Conservation (phyloP, 2,113 vertebrate species). For the Caranx melampygus region DNA sequence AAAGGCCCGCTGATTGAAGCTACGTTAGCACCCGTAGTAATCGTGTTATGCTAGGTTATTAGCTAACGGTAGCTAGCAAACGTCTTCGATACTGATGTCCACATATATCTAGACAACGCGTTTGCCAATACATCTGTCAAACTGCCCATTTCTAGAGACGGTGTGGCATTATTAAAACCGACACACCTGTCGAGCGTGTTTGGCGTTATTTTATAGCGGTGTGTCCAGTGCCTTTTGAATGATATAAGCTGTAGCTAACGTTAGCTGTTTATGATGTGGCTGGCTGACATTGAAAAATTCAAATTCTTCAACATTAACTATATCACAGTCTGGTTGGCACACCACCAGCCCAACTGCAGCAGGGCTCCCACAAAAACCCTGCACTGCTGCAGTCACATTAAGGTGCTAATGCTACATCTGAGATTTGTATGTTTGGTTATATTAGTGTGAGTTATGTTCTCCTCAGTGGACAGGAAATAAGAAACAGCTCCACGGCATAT, state of each 20-base stretch:
- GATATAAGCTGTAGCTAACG: conserved; percentile 55
- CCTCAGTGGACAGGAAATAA: neutral
- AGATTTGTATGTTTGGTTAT: neutral
- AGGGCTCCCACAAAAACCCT: too few relatives aligned
- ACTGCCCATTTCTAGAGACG: too few relatives aligned
- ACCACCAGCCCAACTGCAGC: neutral
- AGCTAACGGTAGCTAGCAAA: conserved; percentile 37
- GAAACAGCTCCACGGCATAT: neutral
- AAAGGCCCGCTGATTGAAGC: conserved; percentile 61
- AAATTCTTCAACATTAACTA: neutral
- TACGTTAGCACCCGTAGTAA: conserved; percentile 62
- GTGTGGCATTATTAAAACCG: neutral
- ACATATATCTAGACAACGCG: neutral
- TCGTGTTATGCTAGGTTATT: conserved; percentile 44
- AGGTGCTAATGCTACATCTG: neutral
- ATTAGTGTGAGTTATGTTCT: neutral
- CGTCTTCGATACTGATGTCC: neutral
- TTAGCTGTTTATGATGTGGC: conserved; percentile 52
- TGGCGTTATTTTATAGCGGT: neutral
- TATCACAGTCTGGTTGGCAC: neutral
- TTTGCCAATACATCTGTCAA: neutral
- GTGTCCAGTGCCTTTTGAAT: conserved; percentile 43
- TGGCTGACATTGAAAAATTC: conserved; percentile 24
- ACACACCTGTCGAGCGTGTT: neutral
- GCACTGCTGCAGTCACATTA: neutral